Conservation (phyloP, 2,888 invertebrate genomes). For the Trachelus stipa region DNA sequence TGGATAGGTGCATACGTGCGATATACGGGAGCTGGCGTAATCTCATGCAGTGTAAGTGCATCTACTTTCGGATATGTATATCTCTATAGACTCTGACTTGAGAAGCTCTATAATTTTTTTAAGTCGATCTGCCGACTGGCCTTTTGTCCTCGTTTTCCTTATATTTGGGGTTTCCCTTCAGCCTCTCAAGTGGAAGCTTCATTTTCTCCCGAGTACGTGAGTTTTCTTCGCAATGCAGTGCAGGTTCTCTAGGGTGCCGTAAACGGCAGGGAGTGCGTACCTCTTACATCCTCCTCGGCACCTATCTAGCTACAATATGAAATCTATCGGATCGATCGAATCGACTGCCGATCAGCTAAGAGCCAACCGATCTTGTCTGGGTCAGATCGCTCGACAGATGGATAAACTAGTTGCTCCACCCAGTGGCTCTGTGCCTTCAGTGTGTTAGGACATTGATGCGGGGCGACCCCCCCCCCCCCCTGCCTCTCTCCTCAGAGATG, state of each 20-base stretch:
- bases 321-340: conserved; percentile 1
- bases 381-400: background rate
- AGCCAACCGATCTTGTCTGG: too few species aligned
- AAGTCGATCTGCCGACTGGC: background rate
- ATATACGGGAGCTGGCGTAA: conserved; percentile 86
- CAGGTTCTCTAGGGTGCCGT: background rate
- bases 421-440: too few species aligned
- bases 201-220: background rate
- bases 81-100: background rate
- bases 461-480: background rate
- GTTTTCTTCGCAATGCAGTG: background rate
- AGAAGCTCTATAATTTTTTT: background rate
- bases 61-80: conserved; percentile 4
- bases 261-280: background rate
- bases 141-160: background rate
- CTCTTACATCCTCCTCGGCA: background rate
- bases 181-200: background rate
- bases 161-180: background rate
- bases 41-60: conserved; percentile 79
- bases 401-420: conserved; percentile 1
- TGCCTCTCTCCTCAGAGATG: background rate
- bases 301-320: background rate
- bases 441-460: too few species aligned
- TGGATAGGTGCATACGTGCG: conserved; percentile 79
- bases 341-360: too few species aligned